phyloP scores from a whole-genome alignment of 2,113 vertebrate genomes.

The Telmatochromis sp. region DNA sequence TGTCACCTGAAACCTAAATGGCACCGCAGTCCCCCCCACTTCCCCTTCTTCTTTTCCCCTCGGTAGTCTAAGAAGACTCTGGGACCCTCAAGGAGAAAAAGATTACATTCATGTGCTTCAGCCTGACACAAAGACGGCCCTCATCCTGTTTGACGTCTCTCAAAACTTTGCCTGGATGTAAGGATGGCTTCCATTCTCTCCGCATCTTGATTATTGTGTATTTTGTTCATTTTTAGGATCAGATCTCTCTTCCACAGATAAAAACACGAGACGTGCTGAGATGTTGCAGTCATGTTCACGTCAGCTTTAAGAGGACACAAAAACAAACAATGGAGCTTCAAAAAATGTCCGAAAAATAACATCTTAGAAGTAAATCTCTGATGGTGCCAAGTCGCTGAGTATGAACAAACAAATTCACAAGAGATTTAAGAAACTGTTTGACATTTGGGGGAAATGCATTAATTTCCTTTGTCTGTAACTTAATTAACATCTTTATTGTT shows the following conservation, averaged over 20 bases:
- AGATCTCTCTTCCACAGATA: background rate
- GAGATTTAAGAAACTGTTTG: background rate
- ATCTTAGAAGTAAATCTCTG: background rate
- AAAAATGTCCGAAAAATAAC: background rate
- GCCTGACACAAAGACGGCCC: background rate
- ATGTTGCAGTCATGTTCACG: background rate
- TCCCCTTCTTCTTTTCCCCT: background rate
- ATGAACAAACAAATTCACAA: background rate
- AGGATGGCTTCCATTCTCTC: background rate
- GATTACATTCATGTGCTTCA: slow-evolving; percentile 25
- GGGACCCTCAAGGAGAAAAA: slow-evolving; percentile 39
- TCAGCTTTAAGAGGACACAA: background rate
- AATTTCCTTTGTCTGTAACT: background rate
- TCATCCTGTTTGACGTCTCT: background rate
- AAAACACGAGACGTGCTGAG: background rate
- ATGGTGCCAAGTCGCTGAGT: background rate
- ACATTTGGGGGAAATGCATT: background rate
- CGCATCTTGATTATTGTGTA: background rate
- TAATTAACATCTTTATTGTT: background rate
- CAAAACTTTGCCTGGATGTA: background rate
- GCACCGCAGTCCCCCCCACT: background rate
- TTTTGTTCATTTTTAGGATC: background rate
- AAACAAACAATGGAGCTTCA: background rate
- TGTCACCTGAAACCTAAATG: slow-evolving; percentile 49
- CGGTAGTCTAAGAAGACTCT: slow-evolving; percentile 4